Evolutionary conservation across 2,797 vertebrate genomes (phyloP), one percentile per base, ranked within the genome.

Genomic region (Oreonectes daqikongensis): DNA sequence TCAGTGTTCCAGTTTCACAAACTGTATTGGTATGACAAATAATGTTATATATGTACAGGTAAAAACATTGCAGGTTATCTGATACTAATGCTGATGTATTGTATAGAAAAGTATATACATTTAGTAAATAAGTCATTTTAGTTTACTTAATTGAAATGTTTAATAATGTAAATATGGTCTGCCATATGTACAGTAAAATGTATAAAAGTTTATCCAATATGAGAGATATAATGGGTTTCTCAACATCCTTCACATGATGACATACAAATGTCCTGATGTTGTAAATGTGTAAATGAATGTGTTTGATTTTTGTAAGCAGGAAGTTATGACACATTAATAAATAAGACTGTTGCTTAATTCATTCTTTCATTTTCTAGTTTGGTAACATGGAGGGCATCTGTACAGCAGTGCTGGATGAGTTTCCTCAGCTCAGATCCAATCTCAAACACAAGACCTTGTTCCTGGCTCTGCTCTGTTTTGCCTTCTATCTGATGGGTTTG

Each of bases 381-480:
- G 94, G 94, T 17, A 95, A 94, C 88, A 94, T 95, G 91, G 94
- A 95, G 83, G 94, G 93, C 55, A 94, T 95, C 85, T 93, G 92
- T 4, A 94, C 94, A 0, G 94, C 94, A 0, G 89, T 94, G 48
- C 42, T 95, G 78, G 94, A 95, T 20, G 93, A 94, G 87, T 93
- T 94, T 68, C 89, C 91, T 4, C 84, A 93, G 0, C 92, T 93
- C 32, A 86, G 92, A 53, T 1, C 4, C 0, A 88, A 90, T 67
- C 9, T 86, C 65, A 88, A 88, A 84, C 87, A 88, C 70, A 95
- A 94, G 82, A 84, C 81, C 0, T 15, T 89, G 2, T 92, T 95
- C 77, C 66, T 96, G 83, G 93, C 80, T 0, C 28, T 11, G 0
- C 85, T 95, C 67, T 95, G 95, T 83, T 88, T 91, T 5, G 0